Evolutionary conservation across 2,797 vertebrate genomes (phyloP).

Genomic region (Cetoscarus ocellatus): DNA sequence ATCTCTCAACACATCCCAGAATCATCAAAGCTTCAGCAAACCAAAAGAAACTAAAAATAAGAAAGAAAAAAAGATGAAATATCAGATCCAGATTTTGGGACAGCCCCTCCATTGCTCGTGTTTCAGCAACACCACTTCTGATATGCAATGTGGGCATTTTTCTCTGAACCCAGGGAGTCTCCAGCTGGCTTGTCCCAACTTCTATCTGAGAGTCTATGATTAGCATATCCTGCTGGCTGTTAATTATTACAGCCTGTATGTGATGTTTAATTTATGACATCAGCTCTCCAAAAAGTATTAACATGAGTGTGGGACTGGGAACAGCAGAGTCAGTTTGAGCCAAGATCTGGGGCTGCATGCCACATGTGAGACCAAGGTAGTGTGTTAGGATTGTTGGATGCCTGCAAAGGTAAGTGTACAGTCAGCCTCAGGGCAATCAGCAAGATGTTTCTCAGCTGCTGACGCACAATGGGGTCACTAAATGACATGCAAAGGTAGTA

Average conservation of each 20-base stretch:
- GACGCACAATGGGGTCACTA: constrained; percentile 49
- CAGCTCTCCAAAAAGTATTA: constrained; percentile 54
- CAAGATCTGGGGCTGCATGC: constrained; percentile 67
- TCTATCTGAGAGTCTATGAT: constrained; percentile 58
- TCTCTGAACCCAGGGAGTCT: constrained; percentile 28
- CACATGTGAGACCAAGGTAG: constrained; percentile 67
- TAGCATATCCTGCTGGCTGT: constrained; percentile 63
- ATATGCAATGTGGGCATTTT: constrained; percentile 33
- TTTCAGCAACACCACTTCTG: constrained; percentile 47
- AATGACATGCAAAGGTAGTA: constrained; percentile 24
- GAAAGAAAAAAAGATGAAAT: constrained; percentile 11
- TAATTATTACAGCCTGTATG: constrained; percentile 72
- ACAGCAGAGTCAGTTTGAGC: constrained; percentile 49
- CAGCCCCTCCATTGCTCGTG: constrained; percentile 20
- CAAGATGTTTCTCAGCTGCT: constrained; percentile 57
- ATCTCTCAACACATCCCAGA: constrained; percentile 19
- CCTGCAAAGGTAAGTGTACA: constrained; percentile 46
- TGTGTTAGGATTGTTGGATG: constrained; percentile 24
- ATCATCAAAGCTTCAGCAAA: constrained; percentile 50
- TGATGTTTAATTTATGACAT: constrained; percentile 80
- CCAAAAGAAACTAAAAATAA: constrained; percentile 14
- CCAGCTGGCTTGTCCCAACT: constrained; percentile 36
- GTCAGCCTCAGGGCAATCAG: constrained; percentile 37
- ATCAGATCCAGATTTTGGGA: constrained; percentile 54
- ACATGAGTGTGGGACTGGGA: constrained; percentile 48